Evolutionary conservation across 2,797 vertebrate species (phyloP), one percentile per base, ranked within the genome.

Genomic region (Tarsius wallacei): DNA sequence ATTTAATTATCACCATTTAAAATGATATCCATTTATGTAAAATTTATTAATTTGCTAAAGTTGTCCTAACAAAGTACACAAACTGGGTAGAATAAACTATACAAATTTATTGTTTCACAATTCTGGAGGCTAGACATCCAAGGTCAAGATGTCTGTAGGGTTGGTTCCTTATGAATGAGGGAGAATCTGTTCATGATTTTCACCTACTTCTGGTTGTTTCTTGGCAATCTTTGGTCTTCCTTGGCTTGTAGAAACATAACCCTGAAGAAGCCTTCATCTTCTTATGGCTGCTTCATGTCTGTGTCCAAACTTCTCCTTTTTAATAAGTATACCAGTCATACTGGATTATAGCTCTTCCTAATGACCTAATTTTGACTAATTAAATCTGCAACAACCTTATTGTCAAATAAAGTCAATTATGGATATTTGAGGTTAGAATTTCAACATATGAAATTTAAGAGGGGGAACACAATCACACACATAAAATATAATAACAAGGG

Each of bases 341-440:
- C 0, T 87, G n/a, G 33, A 55, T n/a, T 90, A 77, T 11, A 70
- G 11, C 22, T 83, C 11, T 63, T 8, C 28, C 47, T 61, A 61
- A 13, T 28, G 31, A 77, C 10, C 11, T 78, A 74, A 64, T 85
- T 77, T 94, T 68, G 81, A 81, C 10, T 42, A 57, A 86, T 64
- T 33, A 70, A 21, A 21, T 71, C 49, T 74, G 5, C 53, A 61
- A 51, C 28, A 81, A 77, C 6, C 16, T 36, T 22, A 5, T 81
- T 87, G 76, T 76, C 70, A 78, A 66, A 55, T 83, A 33, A 93
- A 16, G 15, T 59, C 47, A 57, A 71, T 80, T 90, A 90, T 61
- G n/a, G 73, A 12, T 47, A 78, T 7, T 9, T 10, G 24, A 57
- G 57, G 3, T 64, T 78, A 74, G 22, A 70, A 87, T 47, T 91